These are phyloP conservation scores for Otus scops DNA, from an alignment of 2,797 vertebrate genomes.

Conservation along the genomic window DNA sequence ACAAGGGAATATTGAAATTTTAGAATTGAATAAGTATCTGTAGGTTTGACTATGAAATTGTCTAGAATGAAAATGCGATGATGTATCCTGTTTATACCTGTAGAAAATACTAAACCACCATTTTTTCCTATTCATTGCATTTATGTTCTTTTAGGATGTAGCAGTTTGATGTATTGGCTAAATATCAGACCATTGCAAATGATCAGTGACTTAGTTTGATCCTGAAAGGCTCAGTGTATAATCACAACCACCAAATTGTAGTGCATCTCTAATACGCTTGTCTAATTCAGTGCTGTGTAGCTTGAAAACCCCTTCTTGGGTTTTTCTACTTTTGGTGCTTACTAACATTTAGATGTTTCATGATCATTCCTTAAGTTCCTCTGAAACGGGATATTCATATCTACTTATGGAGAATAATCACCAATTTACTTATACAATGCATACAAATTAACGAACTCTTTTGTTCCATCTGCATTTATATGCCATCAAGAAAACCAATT, in stretches of 20 bases:
- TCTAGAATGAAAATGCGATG: background rate
- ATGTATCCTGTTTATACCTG: background rate
- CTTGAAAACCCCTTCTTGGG: background rate
- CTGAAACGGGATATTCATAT: background rate
- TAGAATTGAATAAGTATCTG: background rate
- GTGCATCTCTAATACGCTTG: background rate
- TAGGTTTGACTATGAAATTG: background rate
- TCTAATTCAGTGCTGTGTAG: background rate
- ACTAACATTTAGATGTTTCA: background rate
- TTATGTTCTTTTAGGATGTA: background rate
- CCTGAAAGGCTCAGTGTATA: background rate
- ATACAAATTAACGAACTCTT: background rate
- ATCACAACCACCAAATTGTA: background rate
- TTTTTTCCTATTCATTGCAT: background rate
- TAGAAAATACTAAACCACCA: accelerated
- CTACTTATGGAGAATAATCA: background rate
- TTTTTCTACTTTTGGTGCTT: background rate
- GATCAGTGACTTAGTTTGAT: background rate
- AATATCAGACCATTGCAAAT: background rate
- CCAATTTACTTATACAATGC: background rate
- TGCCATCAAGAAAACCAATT: background rate
- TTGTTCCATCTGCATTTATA: background rate
- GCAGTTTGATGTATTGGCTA: background rate
- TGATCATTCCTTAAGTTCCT: background rate
- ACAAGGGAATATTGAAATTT: background rate